Evolutionary conservation across 2,888 invertebrate species (phyloP).

Genomic region (Calameuta idolon): DNA sequence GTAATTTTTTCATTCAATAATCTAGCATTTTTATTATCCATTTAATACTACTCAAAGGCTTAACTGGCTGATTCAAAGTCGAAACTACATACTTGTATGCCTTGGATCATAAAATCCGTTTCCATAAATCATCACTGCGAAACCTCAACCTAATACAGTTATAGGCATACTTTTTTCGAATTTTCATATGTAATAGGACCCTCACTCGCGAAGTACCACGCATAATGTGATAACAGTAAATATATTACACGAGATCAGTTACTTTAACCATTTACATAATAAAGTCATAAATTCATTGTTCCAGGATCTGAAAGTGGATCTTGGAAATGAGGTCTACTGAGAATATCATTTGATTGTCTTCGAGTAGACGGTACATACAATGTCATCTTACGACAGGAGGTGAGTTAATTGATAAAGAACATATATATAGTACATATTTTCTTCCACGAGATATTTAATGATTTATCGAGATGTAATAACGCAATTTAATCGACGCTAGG

Average conservation of each 20-base stretch:
- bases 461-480: background rate
- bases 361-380: background rate
- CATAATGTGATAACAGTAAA: background rate
- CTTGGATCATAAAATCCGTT: background rate
- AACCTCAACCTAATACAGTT: background rate
- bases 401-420: background rate
- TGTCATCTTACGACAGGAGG: background rate
- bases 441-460: background rate
- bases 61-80: background rate
- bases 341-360: background rate
- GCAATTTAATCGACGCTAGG: background rate
- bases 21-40: background rate
- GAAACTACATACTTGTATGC: background rate
- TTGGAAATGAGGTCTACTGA: background rate
- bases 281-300: background rate
- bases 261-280: background rate
- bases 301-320: background rate
- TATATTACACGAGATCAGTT: background rate
- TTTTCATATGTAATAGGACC: background rate
- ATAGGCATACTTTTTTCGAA: background rate
- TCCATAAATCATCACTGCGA: background rate
- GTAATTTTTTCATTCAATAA: background rate
- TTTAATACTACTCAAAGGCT: background rate
- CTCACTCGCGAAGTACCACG: background rate
- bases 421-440: background rate